Base-by-base conservation (phyloP, 2,888 invertebrate species). In the Pristionchus arcanus region DNA sequence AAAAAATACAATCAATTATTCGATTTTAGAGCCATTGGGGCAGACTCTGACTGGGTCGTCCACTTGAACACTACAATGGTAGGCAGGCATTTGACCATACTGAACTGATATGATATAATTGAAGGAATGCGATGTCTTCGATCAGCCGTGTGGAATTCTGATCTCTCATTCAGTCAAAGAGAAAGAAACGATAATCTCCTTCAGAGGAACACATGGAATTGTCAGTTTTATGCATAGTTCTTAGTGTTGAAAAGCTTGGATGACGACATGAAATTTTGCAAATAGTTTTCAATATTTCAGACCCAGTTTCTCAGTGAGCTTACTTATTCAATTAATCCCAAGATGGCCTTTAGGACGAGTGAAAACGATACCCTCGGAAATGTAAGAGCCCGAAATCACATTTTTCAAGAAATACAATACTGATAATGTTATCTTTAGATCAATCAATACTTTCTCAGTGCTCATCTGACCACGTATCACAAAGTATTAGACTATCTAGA, bases 201-300 rank as follows among this genome's bases (percentile, higher is more conserved):
- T 53, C 28, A 81, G 81, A 81, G 81, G 81, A 81, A 81, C 81
- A 28, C 25, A 49, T 7, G 81, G 81, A 81, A 13, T 53, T n/a
- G 81, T 81, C 81, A 28, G n/a, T 71, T 31, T 71, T 11, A 34
- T 34, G 34, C 16, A 2, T 15, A 71, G n/a, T 28, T 68, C 21
- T 68, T 25, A 13, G 7, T 3, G 28, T 68, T 68, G 11, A n/a
- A 59, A 59, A 4, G 59, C 59, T 68, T 68, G 13, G n/a, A n/a
- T 42, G 42, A 9, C 42, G 9, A 42, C 42, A 3, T 42, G 42
- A 42, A 42, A 42, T 42, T 42, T 3, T 42, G 42, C 42, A 5
- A 42, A 42, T 3, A 49, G 42, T 0, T n/a, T 74, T 31, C 1
- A 34, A 19, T 34, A 31, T 3, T 53, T 49, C 53, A 81, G 81